Percentiles rank a stretch among this genome's conserved stretches.
Evolutionary conservation across 2,888 invertebrate genomes (phyloP).

Genomic region (Eupithecia subumbrata): DNA sequence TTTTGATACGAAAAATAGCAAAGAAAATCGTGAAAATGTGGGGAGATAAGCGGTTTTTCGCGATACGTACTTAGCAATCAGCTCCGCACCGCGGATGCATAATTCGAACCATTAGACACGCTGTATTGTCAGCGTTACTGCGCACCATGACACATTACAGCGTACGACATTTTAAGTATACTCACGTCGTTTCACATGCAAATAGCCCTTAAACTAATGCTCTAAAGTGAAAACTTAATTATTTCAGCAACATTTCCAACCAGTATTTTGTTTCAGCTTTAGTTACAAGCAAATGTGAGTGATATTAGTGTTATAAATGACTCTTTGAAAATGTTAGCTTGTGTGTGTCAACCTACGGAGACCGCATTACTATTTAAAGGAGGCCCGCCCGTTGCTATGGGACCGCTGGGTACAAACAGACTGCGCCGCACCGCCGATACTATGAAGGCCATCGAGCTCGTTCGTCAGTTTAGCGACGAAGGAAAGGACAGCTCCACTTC

Average conservation of each 20-base stretch:
- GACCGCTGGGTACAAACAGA: slow-evolving; percentile 80
- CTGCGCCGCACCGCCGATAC: slow-evolving; percentile 67
- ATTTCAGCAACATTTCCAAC: slow-evolving; percentile 53
- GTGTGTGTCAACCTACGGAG: slow-evolving; percentile 87
- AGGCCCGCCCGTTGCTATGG: slow-evolving; percentile 81
- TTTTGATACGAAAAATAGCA: slow-evolving; percentile 5
- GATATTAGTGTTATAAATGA: slow-evolving; percentile 66
- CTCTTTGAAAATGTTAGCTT: slow-evolving; percentile 85
- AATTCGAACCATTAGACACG: slow-evolving; percentile 51
- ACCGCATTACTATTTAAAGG: slow-evolving; percentile 81
- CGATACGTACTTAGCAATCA: slow-evolving; percentile 47
- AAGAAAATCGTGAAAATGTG: slow-evolving; percentile 38
- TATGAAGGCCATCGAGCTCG: slow-evolving; percentile 69
- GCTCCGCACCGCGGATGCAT: slow-evolving; percentile 47
- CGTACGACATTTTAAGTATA: slow-evolving; percentile 49
- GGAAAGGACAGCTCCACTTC: slow-evolving; percentile 66
- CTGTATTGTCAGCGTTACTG: slow-evolving; percentile 55
- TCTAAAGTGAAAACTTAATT: slow-evolving; percentile 33
- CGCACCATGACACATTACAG: slow-evolving; percentile 41
- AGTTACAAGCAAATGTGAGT: slow-evolving; percentile 62
- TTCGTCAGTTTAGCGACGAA: slow-evolving; percentile 64
- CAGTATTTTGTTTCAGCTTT: slow-evolving; percentile 44
- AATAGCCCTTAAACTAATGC: slow-evolving; percentile 30
- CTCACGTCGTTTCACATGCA: slow-evolving; percentile 39
- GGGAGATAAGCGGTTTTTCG: slow-evolving; percentile 23